Conservation (phyloP, 37 sponge, comb jelly and placozoan genomes). For the Tethya wilhelma region DNA sequence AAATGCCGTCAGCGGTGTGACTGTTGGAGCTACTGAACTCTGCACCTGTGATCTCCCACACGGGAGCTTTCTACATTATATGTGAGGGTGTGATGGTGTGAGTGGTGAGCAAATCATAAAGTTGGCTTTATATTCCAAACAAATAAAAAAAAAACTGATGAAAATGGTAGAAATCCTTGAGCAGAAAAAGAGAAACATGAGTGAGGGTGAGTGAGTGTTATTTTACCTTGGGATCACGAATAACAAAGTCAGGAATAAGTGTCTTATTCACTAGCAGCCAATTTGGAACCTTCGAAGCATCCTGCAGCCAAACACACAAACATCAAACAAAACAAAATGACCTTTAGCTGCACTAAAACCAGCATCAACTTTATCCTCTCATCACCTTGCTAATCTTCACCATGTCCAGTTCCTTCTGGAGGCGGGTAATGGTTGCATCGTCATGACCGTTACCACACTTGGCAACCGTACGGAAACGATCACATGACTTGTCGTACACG, state of each 20-base stretch:
- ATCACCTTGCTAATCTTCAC: conserved; percentile 82
- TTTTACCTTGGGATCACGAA: conserved; percentile 85
- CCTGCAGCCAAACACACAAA: conserved; percentile 35
- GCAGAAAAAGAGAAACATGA: background rate
- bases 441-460: conserved; percentile 99
- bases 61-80: conserved; percentile 70
- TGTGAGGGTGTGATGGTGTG: background rate
- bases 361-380: background rate
- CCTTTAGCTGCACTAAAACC: background rate
- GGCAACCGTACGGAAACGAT: conserved; percentile 90
- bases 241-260: conserved; percentile 90
- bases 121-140: background rate
- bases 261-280: conserved; percentile 84
- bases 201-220: conserved; percentile 4
- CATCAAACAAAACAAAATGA: background rate
- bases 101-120: no score
- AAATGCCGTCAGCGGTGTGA: conserved; percentile 95
- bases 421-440: conserved; percentile 80
- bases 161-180: no score
- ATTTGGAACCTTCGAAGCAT: conserved; percentile 79
- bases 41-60: conserved; percentile 98
- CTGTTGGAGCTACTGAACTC: conserved; percentile 89
- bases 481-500: conserved; percentile 71
- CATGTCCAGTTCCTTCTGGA: conserved; percentile 88
- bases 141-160: background rate